phyloP scores from a whole-genome alignment of 2,888 invertebrate species.

The Yponomeuta cagnagella region DNA sequence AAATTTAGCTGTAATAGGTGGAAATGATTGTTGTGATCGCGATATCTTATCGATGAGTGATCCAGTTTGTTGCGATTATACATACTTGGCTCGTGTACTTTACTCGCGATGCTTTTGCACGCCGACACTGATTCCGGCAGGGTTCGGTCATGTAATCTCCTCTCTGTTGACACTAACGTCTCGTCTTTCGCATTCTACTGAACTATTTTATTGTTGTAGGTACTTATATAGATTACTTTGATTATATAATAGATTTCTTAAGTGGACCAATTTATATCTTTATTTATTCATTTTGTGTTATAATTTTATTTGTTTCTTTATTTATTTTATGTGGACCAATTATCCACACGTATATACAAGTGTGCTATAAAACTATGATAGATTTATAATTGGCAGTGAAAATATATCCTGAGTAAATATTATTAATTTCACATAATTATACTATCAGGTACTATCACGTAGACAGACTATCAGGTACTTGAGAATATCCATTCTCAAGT shows the following conservation, averaged over 20 bases:
- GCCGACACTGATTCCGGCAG: background rate
- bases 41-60: background rate
- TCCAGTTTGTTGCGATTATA: slow-evolving; percentile 2
- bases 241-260: too few species aligned
- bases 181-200: background rate
- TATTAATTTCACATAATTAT: too few species aligned
- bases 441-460: too few species aligned
- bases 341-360: background rate
- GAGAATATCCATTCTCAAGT: too few species aligned
- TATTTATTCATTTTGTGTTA: too few species aligned
- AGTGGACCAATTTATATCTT: background rate
- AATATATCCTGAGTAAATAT: too few species aligned
- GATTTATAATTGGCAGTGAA: too few species aligned
- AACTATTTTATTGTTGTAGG: background rate
- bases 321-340: too few species aligned
- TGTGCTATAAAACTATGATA: background rate
- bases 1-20: background rate
- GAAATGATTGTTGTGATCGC: background rate
- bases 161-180: background rate
- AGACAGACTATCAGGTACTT: too few species aligned
- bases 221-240: background rate
- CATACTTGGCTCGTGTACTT: background rate
- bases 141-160: background rate
- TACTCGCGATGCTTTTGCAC: background rate
- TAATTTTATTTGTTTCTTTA: background rate